phyloP scores from a whole-genome alignment of 2,113 vertebrate genomes.

The Dascyllus trimaculatus region DNA sequence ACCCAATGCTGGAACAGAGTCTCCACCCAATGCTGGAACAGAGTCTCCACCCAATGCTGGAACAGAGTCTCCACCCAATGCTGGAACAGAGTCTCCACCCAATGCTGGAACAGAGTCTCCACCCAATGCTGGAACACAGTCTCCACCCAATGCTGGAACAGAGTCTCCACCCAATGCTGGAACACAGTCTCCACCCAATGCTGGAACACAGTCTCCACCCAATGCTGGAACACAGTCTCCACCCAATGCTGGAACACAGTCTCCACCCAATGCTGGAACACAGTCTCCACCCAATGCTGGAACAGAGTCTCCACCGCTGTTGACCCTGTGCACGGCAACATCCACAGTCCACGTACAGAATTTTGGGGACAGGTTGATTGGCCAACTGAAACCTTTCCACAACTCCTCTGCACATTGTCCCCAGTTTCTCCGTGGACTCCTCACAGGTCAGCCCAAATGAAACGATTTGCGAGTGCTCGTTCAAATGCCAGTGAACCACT shows the following conservation, averaged over 20 bases:
- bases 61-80: conserved; percentile 7
- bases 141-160: conserved; percentile 22
- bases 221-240: background rate
- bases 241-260: background rate
- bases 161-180: background rate
- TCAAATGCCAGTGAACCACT: conserved; percentile 14
- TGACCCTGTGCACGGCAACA: background rate
- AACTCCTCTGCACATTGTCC: background rate
- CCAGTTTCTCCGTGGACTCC: background rate
- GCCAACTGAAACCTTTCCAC: background rate
- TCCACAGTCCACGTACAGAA: background rate
- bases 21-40: too few species aligned
- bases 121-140: conserved; percentile 29
- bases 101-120: too few species aligned
- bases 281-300: background rate
- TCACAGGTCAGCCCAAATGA: conserved; percentile 11
- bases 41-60: background rate
- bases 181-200: too few species aligned
- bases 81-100: conserved; percentile 25
- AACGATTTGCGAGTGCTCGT: background rate
- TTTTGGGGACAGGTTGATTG: background rate
- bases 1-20: conserved; percentile 7
- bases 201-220: background rate
- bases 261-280: too few species aligned
- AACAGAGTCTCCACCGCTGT: conserved; percentile 4